phyloP scores from a whole-genome alignment of 1,140 invertebrate species.

The Calliphora vicina region DNA sequence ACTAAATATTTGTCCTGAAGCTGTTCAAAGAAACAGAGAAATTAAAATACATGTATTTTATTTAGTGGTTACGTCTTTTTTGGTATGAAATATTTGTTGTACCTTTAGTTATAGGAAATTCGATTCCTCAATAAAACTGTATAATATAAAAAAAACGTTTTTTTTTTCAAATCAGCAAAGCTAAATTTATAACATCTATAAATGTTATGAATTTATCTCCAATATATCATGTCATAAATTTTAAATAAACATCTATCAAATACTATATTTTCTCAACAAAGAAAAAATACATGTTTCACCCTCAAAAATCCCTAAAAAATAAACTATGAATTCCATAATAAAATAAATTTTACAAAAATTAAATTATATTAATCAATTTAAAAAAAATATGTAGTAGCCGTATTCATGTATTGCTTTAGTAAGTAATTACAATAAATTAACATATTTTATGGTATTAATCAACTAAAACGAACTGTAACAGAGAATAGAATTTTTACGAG shows the following conservation, averaged over 20 bases:
- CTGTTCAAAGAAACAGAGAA: too few species aligned
- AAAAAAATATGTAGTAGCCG: neutral
- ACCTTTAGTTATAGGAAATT: too few species aligned
- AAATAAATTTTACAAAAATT: neutral
- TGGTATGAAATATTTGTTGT: too few species aligned
- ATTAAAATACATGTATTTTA: too few species aligned
- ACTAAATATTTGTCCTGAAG: too few species aligned
- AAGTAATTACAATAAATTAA: slow-evolving; percentile 11
- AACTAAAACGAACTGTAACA: neutral
- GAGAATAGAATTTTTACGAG: neutral
- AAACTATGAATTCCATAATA: neutral
- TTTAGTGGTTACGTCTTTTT: too few species aligned
- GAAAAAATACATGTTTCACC: neutral
- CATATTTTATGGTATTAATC: slow-evolving; percentile 14
- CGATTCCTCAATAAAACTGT: too few species aligned
- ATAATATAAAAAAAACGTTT: too few species aligned
- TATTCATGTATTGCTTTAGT: neutral
- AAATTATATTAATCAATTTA: neutral
- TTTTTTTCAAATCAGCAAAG: too few species aligned
- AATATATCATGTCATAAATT: too few species aligned
- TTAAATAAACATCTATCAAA: neutral
- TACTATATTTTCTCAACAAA: neutral
- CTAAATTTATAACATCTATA: too few species aligned
- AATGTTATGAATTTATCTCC: too few species aligned
- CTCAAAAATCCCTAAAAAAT: neutral